phyloP scores from a whole-genome alignment of 2,888 invertebrate genomes.

The Scaptodrosophila latifasciaeformis region DNA sequence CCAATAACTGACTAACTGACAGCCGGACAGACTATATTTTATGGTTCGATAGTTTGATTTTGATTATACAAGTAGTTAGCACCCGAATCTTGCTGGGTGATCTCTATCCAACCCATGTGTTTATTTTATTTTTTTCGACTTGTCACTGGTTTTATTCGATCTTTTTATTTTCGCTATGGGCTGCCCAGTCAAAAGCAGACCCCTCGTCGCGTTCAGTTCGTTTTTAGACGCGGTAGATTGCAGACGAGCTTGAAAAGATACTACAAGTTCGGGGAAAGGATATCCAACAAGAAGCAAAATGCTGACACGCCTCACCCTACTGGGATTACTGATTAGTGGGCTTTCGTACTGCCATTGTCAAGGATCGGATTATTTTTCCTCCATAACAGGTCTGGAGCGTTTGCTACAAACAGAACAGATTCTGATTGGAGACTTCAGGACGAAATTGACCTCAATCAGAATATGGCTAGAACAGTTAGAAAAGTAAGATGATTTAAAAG shows the following conservation, averaged over 20 bases:
- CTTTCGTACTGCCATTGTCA: conserved; percentile 11
- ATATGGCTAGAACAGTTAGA: conserved; percentile 47
- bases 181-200: not conserved
- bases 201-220: conserved; percentile 35
- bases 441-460: conserved; percentile 45
- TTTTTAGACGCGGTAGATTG: conserved; percentile 39
- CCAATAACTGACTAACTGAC: conserved; percentile 22
- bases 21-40: not conserved
- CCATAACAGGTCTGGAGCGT: conserved; percentile 63
- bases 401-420: conserved; percentile 62
- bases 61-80: conserved; percentile 31
- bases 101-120: conserved; percentile 5
- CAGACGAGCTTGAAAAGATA: conserved; percentile 31
- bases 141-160: conserved; percentile 42
- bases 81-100: conserved; percentile 30
- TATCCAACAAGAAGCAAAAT: conserved; percentile 3
- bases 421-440: conserved; percentile 49
- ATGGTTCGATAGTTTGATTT: not conserved
- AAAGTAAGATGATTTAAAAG: too few relatives aligned
- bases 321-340: conserved; percentile 31
- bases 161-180: conserved; percentile 28
- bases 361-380: conserved; percentile 64
- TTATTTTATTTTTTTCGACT: conserved; percentile 16
- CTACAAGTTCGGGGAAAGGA: too few relatives aligned
- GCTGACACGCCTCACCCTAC: conserved; percentile 1